Percentiles rank a stretch among this genome's conserved stretches.
phyloP scores from a whole-genome alignment of 2,888 invertebrate species.

The Habroteleia sp. region DNA sequence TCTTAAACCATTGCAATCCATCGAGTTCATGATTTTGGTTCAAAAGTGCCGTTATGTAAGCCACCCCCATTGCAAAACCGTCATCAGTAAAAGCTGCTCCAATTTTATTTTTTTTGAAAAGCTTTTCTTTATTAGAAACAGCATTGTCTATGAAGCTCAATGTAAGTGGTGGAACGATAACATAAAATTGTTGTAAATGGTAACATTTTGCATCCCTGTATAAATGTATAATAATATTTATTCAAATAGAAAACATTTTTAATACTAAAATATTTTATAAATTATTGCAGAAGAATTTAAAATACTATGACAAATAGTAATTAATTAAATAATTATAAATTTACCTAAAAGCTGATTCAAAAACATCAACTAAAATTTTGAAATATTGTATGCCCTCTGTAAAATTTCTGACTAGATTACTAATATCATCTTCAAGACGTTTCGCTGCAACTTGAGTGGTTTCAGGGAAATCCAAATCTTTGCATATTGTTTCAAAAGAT shows the following conservation, averaged over 20 bases:
- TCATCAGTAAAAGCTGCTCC: conserved; percentile 98
- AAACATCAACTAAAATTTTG: conserved; percentile 94
- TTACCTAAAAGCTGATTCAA: conserved; percentile 90
- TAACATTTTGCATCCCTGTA: conserved; percentile 85
- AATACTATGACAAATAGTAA: neutral
- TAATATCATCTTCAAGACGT: conserved; percentile 89
- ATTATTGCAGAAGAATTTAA: neutral
- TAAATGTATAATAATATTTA: conserved; percentile 1
- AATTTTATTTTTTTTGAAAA: conserved; percentile 93
- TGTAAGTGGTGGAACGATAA: conserved; percentile 95
- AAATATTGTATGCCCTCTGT: conserved; percentile 95
- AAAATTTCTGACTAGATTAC: conserved; percentile 90
- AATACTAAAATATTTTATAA: neutral
- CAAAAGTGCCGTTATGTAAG: conserved; percentile 94
- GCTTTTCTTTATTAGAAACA: conserved; percentile 94
- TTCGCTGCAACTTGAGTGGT: conserved; percentile 86
- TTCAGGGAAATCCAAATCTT: conserved; percentile 83
- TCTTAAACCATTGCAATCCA: conserved; percentile 96
- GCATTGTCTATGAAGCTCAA: conserved; percentile 97
- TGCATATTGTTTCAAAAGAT: conserved; percentile 85
- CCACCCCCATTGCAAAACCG: conserved; percentile 98
- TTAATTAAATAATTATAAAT: conserved; percentile 4
- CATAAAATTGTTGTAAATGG: conserved; percentile 95
- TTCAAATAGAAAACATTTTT: neutral
- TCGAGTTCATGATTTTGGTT: conserved; percentile 93